A percentile compares a stretch with the other conserved stretches of the same genome.
phyloP scores from a whole-genome alignment of 2,888 invertebrate species.

The Schizaphis graminum region DNA sequence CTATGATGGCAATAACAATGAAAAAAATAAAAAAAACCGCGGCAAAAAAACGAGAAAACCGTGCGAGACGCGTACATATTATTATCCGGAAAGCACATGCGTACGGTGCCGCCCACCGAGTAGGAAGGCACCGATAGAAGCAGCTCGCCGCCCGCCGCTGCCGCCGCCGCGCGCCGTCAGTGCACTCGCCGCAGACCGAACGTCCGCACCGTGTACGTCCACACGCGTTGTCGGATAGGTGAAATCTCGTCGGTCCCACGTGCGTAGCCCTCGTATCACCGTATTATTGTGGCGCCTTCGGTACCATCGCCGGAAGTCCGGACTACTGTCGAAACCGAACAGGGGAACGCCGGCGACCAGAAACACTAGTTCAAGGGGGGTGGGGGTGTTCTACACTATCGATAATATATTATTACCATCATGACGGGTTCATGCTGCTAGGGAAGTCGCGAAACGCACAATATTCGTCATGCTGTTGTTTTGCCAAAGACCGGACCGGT shows the following conservation, averaged over 20 bases:
- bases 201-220: slow-evolving; percentile 4
- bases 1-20: background rate
- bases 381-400: background rate
- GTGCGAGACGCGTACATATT: background rate
- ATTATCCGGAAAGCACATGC: slow-evolving; percentile 51
- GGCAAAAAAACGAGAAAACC: background rate
- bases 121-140: slow-evolving; percentile 40
- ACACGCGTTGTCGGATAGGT: background rate
- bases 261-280: background rate
- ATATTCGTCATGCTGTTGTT: slow-evolving; percentile 36
- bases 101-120: slow-evolving; percentile 63
- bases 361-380: background rate
- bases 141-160: background rate
- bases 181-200: slow-evolving; percentile 16
- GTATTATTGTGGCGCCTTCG: too few species aligned
- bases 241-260: slow-evolving; percentile 22
- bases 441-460: background rate
- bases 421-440: background rate
- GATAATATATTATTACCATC: background rate
- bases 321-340: too few species aligned
- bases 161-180: slow-evolving; percentile 32
- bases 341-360: background rate
- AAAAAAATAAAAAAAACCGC: background rate
- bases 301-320: background rate
- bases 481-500: slow-evolving; percentile 49